These are phyloP conservation scores for Cosmia trapezina DNA, from an alignment of 2,888 invertebrate genomes.

Conservation along the genomic window DNA sequence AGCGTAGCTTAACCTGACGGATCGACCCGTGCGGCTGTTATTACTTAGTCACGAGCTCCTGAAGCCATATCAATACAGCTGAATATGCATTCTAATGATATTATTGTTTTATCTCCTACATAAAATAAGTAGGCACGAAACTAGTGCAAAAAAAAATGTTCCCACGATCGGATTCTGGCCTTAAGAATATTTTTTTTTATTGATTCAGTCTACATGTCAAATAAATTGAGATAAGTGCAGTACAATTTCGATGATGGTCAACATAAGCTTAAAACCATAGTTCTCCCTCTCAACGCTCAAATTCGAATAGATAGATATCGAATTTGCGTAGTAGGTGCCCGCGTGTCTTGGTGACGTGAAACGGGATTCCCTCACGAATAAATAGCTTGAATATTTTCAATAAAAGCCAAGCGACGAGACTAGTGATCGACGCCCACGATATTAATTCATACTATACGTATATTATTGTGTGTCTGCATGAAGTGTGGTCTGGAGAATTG, in stretches of 20 bases:
- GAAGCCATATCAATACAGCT: too few relatives aligned
- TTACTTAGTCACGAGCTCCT: too few relatives aligned
- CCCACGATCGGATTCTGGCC: not conserved
- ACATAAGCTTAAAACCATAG: not conserved
- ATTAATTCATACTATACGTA: conserved; percentile 50
- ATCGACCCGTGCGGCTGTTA: too few relatives aligned
- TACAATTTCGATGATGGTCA: not conserved
- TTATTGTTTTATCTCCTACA: not conserved
- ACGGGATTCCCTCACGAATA: conserved; percentile 67
- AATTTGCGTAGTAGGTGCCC: conserved; percentile 36
- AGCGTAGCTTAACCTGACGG: too few relatives aligned
- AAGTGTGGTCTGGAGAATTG: conserved; percentile 15
- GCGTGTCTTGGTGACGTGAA: conserved; percentile 45
- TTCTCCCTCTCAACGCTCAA: not conserved
- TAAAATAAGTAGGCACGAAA: not conserved
- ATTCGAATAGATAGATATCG: not conserved
- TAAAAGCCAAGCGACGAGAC: conserved; percentile 59
- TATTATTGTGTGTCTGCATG: conserved; percentile 49
- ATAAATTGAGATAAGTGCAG: not conserved
- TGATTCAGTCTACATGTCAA: not conserved
- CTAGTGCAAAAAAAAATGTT: not conserved
- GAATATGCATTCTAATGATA: not conserved
- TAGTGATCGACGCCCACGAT: conserved; percentile 55
- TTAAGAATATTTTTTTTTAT: not conserved
- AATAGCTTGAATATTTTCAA: conserved; percentile 70